A percentile compares a stretch with the other conserved stretches of the same genome.
Evolutionary conservation across 2,113 vertebrate species (phyloP).

Genomic region (Thinocorus orbignyianus): DNA sequence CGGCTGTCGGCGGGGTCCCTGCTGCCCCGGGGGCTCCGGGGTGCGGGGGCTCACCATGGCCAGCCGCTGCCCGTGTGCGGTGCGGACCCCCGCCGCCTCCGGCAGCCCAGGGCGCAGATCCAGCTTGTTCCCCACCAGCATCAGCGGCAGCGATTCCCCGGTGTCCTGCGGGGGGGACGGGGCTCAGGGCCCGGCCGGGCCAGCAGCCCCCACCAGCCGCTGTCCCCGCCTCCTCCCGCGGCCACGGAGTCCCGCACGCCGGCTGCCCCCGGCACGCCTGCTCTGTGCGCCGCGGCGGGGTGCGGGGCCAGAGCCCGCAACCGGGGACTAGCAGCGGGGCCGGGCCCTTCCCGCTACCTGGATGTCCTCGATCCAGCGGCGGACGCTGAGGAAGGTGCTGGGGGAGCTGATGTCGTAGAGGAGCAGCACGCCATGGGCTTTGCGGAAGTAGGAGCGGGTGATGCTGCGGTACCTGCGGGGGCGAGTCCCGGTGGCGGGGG

Average conservation of each 20-base stretch:
- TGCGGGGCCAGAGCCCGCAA: fast-evolving
- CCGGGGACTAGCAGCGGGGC: too few species aligned
- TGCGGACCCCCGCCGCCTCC: conserved; percentile 35
- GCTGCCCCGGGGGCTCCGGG: fast-evolving
- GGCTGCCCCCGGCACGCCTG: fast-evolving
- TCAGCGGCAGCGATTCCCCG: conserved; percentile 51
- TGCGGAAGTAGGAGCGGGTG: conserved; percentile 75
- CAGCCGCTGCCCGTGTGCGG: conserved; percentile 70
- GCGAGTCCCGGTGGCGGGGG: too few species aligned
- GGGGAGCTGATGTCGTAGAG: conserved; percentile 77
- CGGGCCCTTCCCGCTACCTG: conserved; percentile 20
- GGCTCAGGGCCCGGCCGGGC: not conserved
- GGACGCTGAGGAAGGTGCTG: conserved; percentile 76
- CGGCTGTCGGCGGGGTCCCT: too few species aligned
- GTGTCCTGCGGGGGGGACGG: conserved; percentile 21
- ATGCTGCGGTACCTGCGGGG: conserved; percentile 79
- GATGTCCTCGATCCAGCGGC: conserved; percentile 78
- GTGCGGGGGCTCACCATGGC: conserved; percentile 36
- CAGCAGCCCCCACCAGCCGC: not conserved
- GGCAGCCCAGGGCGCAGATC: conserved; percentile 56
- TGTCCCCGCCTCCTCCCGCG: fast-evolving
- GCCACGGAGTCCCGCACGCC: fast-evolving
- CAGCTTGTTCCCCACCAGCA: conserved; percentile 78
- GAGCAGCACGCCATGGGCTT: conserved; percentile 75
- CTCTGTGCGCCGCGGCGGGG: not conserved